Evolutionary conservation across 2,113 vertebrate genomes (phyloP), one percentile per base, ranked within the genome.

Genomic region (Ophiodon elongatus): DNA sequence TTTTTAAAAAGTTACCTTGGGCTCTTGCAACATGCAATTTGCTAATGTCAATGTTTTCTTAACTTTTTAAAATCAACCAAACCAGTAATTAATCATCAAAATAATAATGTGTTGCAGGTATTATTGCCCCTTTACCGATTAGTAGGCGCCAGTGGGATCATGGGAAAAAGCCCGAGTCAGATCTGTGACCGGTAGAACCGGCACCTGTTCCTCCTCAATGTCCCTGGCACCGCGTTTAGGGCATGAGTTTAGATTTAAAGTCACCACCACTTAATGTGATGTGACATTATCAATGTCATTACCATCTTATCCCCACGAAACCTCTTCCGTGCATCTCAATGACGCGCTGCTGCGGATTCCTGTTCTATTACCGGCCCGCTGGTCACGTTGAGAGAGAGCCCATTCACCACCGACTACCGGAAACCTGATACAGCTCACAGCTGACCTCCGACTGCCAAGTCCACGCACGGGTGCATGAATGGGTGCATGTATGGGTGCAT

Each of bases 351-450:
- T 69, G 74, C 10, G 0, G 6, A 79, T 84, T 70, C 35, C 66
- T 54, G 19, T 2, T 73, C 33, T 23, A 13, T 47, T 45, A 14
- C 57, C 31, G 76, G 41, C 52, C 17, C 14, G 15, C 56, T 3
- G 57, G 33, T 25, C 17, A 13, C 29, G 7, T 29, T 17, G 29
- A 63, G 45, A 63, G 45, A 69, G 29, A 75, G 21, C 0, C 35
- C 54, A n/a, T 35, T 85, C 57, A 79, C 69, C 37, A 69, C 37
- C 73, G 43, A 65, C 39, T 5, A 47, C 23, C 25, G 74, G 72
- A 60, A 77, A 91, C 25, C n/a, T 29, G 81, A 86, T 56, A 47
- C 45, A 13, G 11, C 62, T 21, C 39, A 71, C 81, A 70, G 62
- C 29, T 45, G 60, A 77, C 75, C 74, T 83, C 15, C 50, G 54